A percentile compares a stretch with the other conserved stretches of the same genome.
Conservation (phyloP, 2,888 invertebrate species). For the Tenthredo distinguenda region DNA sequence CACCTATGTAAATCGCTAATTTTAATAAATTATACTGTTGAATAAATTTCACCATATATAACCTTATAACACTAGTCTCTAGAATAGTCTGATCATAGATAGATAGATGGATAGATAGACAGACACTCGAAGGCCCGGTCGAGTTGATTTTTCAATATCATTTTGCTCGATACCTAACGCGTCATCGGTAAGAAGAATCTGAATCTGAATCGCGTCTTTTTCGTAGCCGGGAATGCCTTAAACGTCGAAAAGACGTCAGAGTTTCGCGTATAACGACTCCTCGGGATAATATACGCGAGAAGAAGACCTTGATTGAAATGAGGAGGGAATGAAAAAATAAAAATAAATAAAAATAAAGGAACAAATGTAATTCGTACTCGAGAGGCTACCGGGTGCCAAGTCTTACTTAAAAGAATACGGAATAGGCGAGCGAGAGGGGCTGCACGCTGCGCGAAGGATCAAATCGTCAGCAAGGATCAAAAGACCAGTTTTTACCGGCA, state of each 20-base stretch:
- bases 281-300: neutral
- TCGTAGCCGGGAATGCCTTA: neutral
- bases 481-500: constrained; percentile 22
- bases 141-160: neutral
- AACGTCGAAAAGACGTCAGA: neutral
- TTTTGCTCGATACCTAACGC: neutral
- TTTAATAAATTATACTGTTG: constrained; percentile 39
- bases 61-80: constrained; percentile 35
- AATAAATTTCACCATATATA: constrained; percentile 42
- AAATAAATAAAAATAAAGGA: neutral
- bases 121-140: neutral
- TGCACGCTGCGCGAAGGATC: constrained; percentile 12
- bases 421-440: constrained; percentile 4
- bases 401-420: neutral
- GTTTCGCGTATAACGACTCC: neutral
- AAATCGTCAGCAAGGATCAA: constrained; percentile 45
- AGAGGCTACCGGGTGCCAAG: neutral
- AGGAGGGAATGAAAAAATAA: neutral
- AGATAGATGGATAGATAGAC: neutral
- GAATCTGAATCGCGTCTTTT: neutral
- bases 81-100: neutral
- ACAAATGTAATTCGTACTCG: neutral
- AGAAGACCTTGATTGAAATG: constrained; percentile 7
- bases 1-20: constrained; percentile 48
- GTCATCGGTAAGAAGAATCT: neutral